These are phyloP conservation scores for Chiloscyllium punctatum DNA, from an alignment of 2,797 vertebrate species.

Conservation along the genomic window DNA sequence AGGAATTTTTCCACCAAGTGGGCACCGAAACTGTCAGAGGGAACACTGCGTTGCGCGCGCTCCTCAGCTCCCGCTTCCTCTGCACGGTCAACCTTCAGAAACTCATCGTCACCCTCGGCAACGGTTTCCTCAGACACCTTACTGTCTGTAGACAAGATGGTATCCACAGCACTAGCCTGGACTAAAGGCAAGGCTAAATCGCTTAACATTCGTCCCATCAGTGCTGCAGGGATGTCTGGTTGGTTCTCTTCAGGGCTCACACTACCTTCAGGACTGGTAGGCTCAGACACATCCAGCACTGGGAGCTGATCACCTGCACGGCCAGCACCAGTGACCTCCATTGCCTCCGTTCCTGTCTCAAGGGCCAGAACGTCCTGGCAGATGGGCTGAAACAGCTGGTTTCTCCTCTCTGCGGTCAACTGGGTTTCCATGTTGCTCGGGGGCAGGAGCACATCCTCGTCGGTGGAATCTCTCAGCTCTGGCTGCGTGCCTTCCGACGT, in stretches of 20 bases:
- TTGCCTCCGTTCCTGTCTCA: not conserved
- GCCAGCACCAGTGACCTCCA: not conserved
- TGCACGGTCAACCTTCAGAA: conserved; percentile 42
- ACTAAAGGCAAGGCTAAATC: conserved; percentile 36
- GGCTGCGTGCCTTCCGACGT: not conserved
- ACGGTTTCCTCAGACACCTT: not conserved
- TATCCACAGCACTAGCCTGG: conserved; percentile 43
- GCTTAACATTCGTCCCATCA: too few species aligned
- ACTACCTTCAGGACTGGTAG: not conserved
- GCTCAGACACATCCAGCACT: too few species aligned
- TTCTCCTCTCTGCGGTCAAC: not conserved
- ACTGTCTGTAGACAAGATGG: not conserved
- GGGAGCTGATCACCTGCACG: not conserved
- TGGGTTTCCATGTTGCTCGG: not conserved
- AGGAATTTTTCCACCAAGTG: not conserved
- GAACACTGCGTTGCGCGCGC: conserved; percentile 30
- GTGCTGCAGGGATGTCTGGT: not conserved
- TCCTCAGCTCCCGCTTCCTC: conserved; percentile 38
- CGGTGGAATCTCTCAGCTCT: not conserved
- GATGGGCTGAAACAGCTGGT: not conserved
- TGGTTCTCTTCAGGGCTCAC: not conserved
- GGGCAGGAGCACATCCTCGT: too few species aligned
- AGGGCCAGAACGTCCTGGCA: not conserved
- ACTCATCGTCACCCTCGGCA: conserved; percentile 34
- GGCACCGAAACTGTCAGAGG: not conserved